Conservation (phyloP, 2,113 vertebrate genomes). For the Aramus guarauna region DNA sequence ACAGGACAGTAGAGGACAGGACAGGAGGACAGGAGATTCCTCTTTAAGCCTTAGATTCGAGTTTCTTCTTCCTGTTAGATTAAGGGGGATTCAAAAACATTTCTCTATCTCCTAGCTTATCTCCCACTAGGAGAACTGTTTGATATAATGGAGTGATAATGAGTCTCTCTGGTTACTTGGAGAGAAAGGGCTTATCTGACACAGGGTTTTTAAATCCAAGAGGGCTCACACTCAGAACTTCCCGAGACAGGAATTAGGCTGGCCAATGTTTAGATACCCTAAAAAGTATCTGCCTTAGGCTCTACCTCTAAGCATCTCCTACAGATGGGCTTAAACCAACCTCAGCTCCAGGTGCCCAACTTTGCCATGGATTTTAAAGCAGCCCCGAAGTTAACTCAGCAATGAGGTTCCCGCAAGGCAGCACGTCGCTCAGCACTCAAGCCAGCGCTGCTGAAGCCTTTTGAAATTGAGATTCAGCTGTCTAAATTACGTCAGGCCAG, state of each 20-base stretch:
- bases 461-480: slow-evolving; percentile 51
- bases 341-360: background rate
- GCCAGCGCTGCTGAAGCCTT: background rate
- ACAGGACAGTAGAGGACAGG: background rate
- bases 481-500: slow-evolving; percentile 17
- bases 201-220: slow-evolving; percentile 1
- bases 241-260: background rate
- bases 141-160: slow-evolving; percentile 8
- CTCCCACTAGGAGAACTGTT: background rate
- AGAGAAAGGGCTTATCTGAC: background rate
- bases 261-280: background rate
- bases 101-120: background rate
- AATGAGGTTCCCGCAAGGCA: background rate
- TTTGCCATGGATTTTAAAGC: background rate
- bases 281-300: background rate
- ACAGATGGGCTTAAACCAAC: background rate
- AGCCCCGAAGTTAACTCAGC: background rate
- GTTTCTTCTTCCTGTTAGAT: background rate
- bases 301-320: background rate
- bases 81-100: background rate
- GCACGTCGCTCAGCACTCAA: background rate
- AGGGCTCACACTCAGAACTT: background rate
- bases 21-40: background rate
- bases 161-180: background rate
- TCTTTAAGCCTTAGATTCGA: background rate